Evolutionary conservation across 64 coral and sea anemone genomes (phyloP).

Genomic region (Trachythela sp.): DNA sequence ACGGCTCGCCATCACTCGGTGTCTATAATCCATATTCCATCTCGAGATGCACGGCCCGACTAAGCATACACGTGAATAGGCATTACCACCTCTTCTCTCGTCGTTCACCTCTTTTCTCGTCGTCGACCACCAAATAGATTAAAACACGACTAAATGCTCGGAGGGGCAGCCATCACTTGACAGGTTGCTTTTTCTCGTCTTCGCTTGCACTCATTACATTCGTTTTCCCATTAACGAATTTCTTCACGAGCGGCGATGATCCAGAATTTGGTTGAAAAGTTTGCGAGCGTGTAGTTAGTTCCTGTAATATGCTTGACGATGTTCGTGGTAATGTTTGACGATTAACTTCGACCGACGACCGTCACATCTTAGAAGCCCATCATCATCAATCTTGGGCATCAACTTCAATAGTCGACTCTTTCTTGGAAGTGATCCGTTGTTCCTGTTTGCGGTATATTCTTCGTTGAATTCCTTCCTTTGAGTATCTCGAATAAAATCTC

Average conservation of each 20-base stretch:
- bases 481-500: not conserved
- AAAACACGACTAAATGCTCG: not conserved
- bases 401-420: not conserved
- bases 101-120: not conserved
- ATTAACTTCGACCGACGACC: not conserved
- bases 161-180: not conserved
- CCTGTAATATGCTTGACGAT: not conserved
- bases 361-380: not conserved
- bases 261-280: not conserved
- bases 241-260: not conserved
- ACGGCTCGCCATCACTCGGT: not conserved
- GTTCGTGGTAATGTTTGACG: not conserved
- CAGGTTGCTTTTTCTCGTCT: not conserved
- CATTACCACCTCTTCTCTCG: not conserved
- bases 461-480: not conserved
- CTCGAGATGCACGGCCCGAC: not conserved
- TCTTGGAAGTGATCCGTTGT: not conserved
- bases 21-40: not conserved
- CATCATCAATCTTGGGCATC: not conserved
- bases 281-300: not conserved
- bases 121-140: not conserved
- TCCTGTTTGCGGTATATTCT: not conserved
- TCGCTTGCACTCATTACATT: not conserved
- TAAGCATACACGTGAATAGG: not conserved
- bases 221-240: not conserved